Evolutionary conservation across 1,140 invertebrate genomes (phyloP).

Genomic region (Drosophila albomicans): DNA sequence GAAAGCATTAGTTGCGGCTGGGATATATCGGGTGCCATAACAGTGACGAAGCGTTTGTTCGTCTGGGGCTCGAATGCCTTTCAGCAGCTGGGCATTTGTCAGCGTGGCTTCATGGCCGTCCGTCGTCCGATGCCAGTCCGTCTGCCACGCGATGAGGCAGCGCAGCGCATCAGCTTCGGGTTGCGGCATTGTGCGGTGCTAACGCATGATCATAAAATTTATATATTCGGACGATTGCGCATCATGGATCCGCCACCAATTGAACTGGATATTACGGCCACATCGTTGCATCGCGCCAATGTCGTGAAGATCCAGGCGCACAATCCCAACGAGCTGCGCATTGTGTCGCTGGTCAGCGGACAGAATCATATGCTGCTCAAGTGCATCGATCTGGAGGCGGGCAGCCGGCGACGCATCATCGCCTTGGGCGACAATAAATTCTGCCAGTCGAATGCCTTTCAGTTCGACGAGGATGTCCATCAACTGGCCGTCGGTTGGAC

Average conservation of each 20-base stretch:
- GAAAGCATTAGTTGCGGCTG: conserved; percentile 89
- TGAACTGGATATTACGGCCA: conserved; percentile 74
- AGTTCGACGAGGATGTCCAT: conserved; percentile 83
- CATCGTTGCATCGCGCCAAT: conserved; percentile 68
- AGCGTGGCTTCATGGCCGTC: conserved; percentile 85
- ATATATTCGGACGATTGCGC: conserved; percentile 71
- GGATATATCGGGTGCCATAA: conserved; percentile 89
- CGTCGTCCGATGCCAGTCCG: conserved; percentile 83
- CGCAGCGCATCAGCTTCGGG: conserved; percentile 86
- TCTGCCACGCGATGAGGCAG: conserved; percentile 74
- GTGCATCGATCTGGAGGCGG: conserved; percentile 64
- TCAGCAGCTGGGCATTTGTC: conserved; percentile 89
- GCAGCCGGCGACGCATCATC: conserved; percentile 84
- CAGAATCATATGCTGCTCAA: conserved; percentile 90
- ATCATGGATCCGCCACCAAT: conserved; percentile 72
- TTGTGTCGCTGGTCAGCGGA: conserved; percentile 86
- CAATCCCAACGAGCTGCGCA: conserved; percentile 64
- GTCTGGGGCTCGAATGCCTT: conserved; percentile 92
- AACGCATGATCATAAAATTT: conserved; percentile 86
- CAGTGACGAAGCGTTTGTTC: conserved; percentile 88
- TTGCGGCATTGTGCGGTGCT: conserved; percentile 89
- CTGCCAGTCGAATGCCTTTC: conserved; percentile 86
- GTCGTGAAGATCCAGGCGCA: conserved; percentile 69
- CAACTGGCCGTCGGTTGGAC: conserved; percentile 90
- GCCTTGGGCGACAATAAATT: conserved; percentile 92